Percentiles rank a stretch among this genome's conserved stretches.
Evolutionary conservation across 2,888 invertebrate species (phyloP).

Genomic region (Tipula confusa): DNA sequence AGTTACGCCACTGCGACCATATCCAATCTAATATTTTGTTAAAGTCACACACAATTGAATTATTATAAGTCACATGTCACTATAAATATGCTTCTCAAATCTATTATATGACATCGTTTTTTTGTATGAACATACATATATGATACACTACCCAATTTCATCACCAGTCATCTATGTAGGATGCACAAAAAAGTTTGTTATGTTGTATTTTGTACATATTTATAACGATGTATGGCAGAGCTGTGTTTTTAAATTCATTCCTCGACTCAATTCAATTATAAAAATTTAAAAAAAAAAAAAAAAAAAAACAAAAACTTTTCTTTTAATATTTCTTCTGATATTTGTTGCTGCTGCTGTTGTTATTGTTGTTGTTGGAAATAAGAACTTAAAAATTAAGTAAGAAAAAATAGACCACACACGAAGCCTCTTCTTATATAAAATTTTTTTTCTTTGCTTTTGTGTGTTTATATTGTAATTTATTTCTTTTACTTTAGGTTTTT

Average conservation of each 20-base stretch:
- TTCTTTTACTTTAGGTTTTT: constrained; percentile 16
- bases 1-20: too few species aligned
- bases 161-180: background rate
- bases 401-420: constrained; percentile 21
- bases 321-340: background rate
- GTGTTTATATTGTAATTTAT: constrained; percentile 25
- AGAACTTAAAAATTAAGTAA: background rate
- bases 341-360: too few species aligned
- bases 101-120: background rate
- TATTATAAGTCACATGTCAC: background rate
- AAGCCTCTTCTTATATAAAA: background rate
- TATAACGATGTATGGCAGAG: background rate
- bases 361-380: too few species aligned
- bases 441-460: background rate
- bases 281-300: too few species aligned
- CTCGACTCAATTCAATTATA: constrained; percentile 3
- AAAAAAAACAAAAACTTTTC: constrained; percentile 21
- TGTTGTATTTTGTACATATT: background rate
- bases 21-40: background rate
- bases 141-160: background rate
- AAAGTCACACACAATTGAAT: background rate
- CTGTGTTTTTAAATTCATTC: background rate
- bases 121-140: too few species aligned
- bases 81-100: background rate
- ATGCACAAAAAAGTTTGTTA: background rate